Evolutionary conservation across 2,113 vertebrate species (phyloP).

Genomic region (Tapirus terrestris): DNA sequence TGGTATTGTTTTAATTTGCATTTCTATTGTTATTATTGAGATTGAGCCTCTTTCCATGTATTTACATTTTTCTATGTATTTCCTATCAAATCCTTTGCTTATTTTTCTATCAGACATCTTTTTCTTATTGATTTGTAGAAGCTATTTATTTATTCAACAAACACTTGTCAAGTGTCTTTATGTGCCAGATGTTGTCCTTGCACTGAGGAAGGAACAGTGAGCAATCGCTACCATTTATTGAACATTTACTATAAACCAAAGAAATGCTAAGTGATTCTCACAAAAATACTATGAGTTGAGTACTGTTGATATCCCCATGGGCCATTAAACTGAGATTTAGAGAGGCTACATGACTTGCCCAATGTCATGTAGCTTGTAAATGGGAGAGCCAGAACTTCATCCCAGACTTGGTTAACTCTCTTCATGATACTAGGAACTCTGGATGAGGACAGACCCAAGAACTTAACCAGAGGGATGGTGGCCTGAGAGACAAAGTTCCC

Average conservation of each 20-base stretch:
- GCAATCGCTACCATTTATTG: neutral
- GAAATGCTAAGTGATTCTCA: neutral
- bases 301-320: neutral
- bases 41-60: neutral
- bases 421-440: neutral
- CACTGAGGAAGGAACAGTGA: neutral
- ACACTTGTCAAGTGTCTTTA: neutral
- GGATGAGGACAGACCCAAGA: neutral
- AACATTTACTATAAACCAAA: neutral
- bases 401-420: neutral
- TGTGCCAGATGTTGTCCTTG: neutral
- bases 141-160: constrained; percentile 1
- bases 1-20: neutral
- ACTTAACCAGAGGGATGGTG: neutral
- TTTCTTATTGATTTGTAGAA: neutral
- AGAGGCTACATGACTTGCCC: neutral
- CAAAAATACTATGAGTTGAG: neutral
- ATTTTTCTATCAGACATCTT: neutral
- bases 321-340: neutral
- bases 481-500: neutral
- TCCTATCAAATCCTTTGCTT: neutral
- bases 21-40: neutral
- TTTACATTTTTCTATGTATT: neutral
- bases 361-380: neutral
- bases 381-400: neutral